These are phyloP conservation scores for Pseudorhombus dupliciocellatus DNA, from an alignment of 2,113 vertebrate species.

Conservation along the genomic window DNA sequence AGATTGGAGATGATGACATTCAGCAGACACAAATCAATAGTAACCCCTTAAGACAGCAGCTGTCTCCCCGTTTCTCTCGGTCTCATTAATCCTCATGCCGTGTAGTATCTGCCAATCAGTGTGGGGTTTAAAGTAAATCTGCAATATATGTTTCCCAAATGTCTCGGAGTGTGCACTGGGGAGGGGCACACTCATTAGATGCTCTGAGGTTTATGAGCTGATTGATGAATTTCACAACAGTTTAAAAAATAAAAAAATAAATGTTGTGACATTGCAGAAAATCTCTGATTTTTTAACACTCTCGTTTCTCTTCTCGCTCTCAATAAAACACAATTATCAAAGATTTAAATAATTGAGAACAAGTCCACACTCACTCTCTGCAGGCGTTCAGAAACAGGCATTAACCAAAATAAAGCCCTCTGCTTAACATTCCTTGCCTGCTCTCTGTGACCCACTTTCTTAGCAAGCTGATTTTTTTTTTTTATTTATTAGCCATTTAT, in stretches of 20 bases:
- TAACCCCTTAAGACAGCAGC: conserved; percentile 47
- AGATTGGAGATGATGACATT: conserved; percentile 66
- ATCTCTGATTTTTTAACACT: neutral
- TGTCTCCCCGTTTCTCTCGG: conserved; percentile 40
- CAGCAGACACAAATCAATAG: conserved; percentile 67
- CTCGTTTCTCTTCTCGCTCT: neutral
- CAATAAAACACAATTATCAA: conserved; percentile 13
- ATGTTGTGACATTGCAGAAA: neutral
- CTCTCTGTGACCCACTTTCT: conserved; percentile 68
- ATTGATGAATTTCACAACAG: conserved; percentile 40
- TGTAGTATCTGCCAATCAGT: conserved; percentile 40
- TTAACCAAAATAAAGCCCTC: conserved; percentile 20
- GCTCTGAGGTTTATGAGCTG: conserved; percentile 1
- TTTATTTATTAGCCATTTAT: conserved; percentile 4
- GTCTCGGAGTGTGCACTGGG: neutral
- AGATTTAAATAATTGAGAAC: conserved; percentile 22
- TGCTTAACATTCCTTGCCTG: conserved; percentile 49
- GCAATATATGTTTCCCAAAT: conserved; percentile 3
- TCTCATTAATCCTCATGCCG: conserved; percentile 51
- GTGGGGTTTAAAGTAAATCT: conserved; percentile 16
- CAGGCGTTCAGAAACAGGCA: conserved; percentile 4
- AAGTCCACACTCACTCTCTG: neutral
- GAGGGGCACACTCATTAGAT: conserved; percentile 3
- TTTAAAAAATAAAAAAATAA: neutral
- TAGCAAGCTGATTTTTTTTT: conserved; percentile 43